Conservation (phyloP, 2,888 invertebrate genomes). For the Candidula unifasciata region DNA sequence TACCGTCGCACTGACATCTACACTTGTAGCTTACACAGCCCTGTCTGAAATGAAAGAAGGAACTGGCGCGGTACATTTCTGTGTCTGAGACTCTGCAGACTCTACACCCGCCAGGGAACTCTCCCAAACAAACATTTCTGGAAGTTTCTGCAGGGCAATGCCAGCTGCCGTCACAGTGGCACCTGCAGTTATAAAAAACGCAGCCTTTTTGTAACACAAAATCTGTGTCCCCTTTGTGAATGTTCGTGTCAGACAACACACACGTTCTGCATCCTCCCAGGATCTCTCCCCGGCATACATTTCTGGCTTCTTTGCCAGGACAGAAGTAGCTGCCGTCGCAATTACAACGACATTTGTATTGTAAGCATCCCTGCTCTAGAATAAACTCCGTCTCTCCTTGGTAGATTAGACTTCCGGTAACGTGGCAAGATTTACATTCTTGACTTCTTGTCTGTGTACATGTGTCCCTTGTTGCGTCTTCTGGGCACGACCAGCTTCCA, state of each 20-base stretch:
- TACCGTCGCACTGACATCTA: conserved; percentile 68
- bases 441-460: conserved; percentile 56
- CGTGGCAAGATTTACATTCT: conserved; percentile 45
- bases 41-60: conserved; percentile 62
- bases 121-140: conserved; percentile 60
- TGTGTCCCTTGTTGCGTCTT: conserved; percentile 56
- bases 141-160: conserved; percentile 65
- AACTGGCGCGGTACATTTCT: conserved; percentile 58
- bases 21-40: conserved; percentile 69
- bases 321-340: conserved; percentile 69
- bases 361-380: conserved; percentile 54
- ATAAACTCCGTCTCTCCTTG: conserved; percentile 54
- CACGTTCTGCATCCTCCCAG: conserved; percentile 59
- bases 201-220: conserved; percentile 66
- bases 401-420: conserved; percentile 45
- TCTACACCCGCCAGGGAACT: conserved; percentile 57
- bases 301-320: conserved; percentile 56
- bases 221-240: conserved; percentile 59
- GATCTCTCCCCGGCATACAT: conserved; percentile 54
- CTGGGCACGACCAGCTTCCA: conserved; percentile 66
- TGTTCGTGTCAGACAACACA: conserved; percentile 54
- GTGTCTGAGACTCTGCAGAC: conserved; percentile 62
- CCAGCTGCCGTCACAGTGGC: conserved; percentile 71
- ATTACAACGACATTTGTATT: conserved; percentile 66
- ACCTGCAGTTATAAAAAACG: conserved; percentile 64